Base-by-base conservation (phyloP, 2,113 vertebrate genomes). In the Aramus guarauna region DNA sequence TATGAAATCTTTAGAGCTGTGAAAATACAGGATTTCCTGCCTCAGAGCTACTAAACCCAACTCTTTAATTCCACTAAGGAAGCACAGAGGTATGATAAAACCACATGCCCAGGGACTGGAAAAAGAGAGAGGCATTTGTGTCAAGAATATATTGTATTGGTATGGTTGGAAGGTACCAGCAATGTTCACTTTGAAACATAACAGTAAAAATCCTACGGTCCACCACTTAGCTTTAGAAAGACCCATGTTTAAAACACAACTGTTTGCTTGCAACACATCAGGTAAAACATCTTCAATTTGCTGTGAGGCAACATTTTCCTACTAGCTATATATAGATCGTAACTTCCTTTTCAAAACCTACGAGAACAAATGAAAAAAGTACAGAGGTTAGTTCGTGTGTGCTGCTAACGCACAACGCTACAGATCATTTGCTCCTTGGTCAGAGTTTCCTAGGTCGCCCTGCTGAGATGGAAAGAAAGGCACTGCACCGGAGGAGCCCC, bases 21-120 rank as follows among this genome's bases (percentile, higher is more conserved):
- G 90, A 91, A 91, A 95, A 89, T 76, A 93, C 53, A 91, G 80
- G 68, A 96, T 92, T 94, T 95, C 92, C 84, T 94, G 82, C 89
- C 87, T 90, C 85, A 71, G 71, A 82, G 81, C 73, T 89, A 52
- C 91, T 47, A 59, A 94, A 78, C 55, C 21, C 30, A 80, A 6
- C 63, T 66, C 78, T 80, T 50, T 48, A 17, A 82, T 84, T 94
- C 47, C 67, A 72, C 74, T 53, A 39, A 53, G 83, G 88, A 88
- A 92, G 73, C 69, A 75, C 34, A 82, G 60, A 85, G 67, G 48
- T 60, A 48, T 1, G 3, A 78, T 78, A 68, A 79, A 90, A 75
- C 62, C 47, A 53, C 56, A 12, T 60, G 66, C 43, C 36, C 53
- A 50, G 39, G 62, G 62, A 73, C 74, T 88, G 45, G 45, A 26